Evolutionary conservation across 2,797 vertebrate genomes (phyloP), one percentile per base, ranked within the genome.

Genomic region (Brachyrhaphis roseni): DNA sequence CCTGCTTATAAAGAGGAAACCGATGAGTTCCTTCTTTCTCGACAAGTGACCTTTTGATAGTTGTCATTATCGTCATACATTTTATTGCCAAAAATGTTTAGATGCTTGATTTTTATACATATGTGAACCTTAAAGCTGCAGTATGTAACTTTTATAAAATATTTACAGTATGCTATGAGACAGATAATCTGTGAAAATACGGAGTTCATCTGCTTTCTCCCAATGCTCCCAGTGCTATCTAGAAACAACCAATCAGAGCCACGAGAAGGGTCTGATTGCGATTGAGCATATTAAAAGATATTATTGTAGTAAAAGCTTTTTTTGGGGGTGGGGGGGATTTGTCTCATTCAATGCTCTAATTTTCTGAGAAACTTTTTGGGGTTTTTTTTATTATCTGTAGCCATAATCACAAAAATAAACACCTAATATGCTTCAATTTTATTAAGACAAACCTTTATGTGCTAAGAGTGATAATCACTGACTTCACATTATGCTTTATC

Each of bases 381-480:
- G 23, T 5, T 3, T 36, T 26, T 5, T n/a, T 1, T 8, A n/a
- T 45, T n/a, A 71, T n/a, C 13, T 71, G 41, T 45, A 28, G 68
- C 26, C 2, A n/a, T 43, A 28, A 28, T 71, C 41, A 71, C 39
- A 20, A 13, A 71, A 8, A n/a, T 70, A 41, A 70, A 70, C 39
- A 45, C 5, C n/a, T 45, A 6, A 43, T n/a, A 43, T 26, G 18
- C 5, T 41, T 70, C 4, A 26, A 13, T 16, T 43, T 45, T 71
- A 23, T 20, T 68, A 70, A 70, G 66, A 43, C 39, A 70, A 70
- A 45, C 39, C 12, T 70, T 5, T n/a, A 7, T 71, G 68, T 45
- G n/a, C 55, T 82, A 13, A 84, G 75, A 88, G 8, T 87, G 45
- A 89, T 66, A 75, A 2, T 64, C 34, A 76, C 75, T 76, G 20